Evolutionary conservation across 2,888 invertebrate genomes (phyloP), one percentile per base, ranked within the genome.

Genomic region (Eubasilissa splendida): DNA sequence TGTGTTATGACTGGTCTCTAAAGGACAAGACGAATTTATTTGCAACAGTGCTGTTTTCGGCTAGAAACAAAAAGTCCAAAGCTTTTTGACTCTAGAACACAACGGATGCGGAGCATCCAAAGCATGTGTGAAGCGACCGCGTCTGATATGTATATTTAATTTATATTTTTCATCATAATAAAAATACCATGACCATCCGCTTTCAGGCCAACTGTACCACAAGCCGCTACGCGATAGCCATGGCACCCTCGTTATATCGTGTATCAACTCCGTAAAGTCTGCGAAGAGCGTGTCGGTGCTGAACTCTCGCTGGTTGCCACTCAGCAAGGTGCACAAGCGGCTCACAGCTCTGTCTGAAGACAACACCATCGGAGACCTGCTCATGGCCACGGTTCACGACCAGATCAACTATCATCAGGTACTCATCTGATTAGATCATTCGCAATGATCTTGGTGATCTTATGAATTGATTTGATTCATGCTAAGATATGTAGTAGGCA

Each of bases 221-320:
- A 96, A 96, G 86, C 97, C 98, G 0, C 90, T 99, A 59, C 91
- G 95, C 84, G 98, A 99, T 88, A 92, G 94, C 0, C 94, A 96
- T 87, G 98, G 98, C 66, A 97, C 97, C 1, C 93, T 97, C 58
- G 97, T 99, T 4, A 90, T 99, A 68, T 96, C 96, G 58, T 96
- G 97, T 84, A 94, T 98, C 82, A 96, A 96, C 86, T 87, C 89
- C 74, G 92, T 92, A 7, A 93, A 94, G 86, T 95, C 95, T 33
- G 94, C 95, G 58, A 98, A 98, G 89, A 91, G 93, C 53, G 95
- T 98, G 12, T 96, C 97, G 1, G 96, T 97, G 52, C 89, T 98
- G 68, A 97, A 97, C 87, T 96, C 97, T 11, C 93, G 97, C 84
- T 99, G 99, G 99, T 90, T 97, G 84, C 95, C 97, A 0, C 92